These are phyloP conservation scores for Halichoerus grypus DNA, from an alignment of 2,113 vertebrate genomes.

Conservation along the genomic window DNA sequence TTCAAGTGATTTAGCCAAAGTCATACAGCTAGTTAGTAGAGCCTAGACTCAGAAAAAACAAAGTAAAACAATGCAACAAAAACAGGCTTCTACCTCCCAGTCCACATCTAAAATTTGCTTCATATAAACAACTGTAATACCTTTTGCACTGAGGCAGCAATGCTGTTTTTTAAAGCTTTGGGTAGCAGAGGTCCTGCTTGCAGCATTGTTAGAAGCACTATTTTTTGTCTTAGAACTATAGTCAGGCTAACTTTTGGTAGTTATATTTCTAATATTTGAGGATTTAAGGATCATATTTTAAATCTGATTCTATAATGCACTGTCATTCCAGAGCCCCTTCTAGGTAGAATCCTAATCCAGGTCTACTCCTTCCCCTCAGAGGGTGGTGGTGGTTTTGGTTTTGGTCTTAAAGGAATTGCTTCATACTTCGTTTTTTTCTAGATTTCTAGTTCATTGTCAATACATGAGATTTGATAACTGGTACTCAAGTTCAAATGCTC, in stretches of 20 bases:
- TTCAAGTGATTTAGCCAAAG: slow-evolving; percentile 51
- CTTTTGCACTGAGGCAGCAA: neutral
- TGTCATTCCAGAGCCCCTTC: neutral
- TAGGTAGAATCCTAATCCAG: neutral
- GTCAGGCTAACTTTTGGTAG: neutral
- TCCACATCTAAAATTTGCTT: slow-evolving; percentile 30
- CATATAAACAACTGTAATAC: neutral
- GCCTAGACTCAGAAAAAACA: neutral
- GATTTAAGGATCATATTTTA: slow-evolving; percentile 40
- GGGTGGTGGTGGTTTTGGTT: neutral
- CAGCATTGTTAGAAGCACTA: neutral
- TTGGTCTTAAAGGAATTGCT: slow-evolving; percentile 19
- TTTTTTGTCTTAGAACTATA: neutral
- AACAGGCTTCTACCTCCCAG: neutral
- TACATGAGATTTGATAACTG: slow-evolving; percentile 3
- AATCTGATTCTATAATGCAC: neutral
- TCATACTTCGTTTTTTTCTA: neutral
- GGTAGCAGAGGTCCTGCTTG: neutral
- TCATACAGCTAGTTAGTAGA: neutral
- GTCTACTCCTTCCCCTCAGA: neutral
- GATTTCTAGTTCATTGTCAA: slow-evolving; percentile 15
- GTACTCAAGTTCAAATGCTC: neutral
- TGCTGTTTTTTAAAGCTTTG: neutral
- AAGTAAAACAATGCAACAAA: neutral
- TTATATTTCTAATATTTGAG: slow-evolving; percentile 46